phyloP scores from a whole-genome alignment of 1,140 invertebrate species.

The Aphis craccivora region DNA sequence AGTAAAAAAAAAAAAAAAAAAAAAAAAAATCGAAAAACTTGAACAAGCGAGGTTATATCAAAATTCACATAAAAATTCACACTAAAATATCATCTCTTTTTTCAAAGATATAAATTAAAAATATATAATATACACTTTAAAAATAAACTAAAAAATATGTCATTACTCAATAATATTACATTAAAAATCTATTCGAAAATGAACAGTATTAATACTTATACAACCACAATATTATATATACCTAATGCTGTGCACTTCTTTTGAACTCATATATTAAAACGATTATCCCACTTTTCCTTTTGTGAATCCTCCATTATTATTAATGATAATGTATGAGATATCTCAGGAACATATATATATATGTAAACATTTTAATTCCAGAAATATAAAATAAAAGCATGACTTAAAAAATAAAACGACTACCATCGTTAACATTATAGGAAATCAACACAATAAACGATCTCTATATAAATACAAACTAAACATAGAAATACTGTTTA shows the following conservation, averaged over 20 bases:
- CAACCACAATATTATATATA: neutral
- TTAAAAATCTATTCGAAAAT: neutral
- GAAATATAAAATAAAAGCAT: neutral
- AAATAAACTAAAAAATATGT: neutral
- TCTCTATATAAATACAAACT: neutral
- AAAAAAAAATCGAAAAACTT: no score
- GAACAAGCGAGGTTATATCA: neutral
- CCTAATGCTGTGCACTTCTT: neutral
- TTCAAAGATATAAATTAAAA: neutral
- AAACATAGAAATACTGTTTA: neutral
- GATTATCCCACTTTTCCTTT: neutral
- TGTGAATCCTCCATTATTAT: neutral
- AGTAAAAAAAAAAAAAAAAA: no score
- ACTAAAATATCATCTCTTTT: neutral
- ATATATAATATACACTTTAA: neutral
- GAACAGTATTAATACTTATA: neutral
- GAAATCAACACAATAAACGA: neutral
- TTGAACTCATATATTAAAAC: neutral
- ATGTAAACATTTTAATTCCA: neutral
- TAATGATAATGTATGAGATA: neutral
- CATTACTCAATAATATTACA: neutral
- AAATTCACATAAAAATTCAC: neutral
- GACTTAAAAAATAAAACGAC: neutral
- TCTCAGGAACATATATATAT: neutral
- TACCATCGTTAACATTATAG: neutral